phyloP scores from a whole-genome alignment of 2,797 vertebrate species.

The Megaceryle alcyon region DNA sequence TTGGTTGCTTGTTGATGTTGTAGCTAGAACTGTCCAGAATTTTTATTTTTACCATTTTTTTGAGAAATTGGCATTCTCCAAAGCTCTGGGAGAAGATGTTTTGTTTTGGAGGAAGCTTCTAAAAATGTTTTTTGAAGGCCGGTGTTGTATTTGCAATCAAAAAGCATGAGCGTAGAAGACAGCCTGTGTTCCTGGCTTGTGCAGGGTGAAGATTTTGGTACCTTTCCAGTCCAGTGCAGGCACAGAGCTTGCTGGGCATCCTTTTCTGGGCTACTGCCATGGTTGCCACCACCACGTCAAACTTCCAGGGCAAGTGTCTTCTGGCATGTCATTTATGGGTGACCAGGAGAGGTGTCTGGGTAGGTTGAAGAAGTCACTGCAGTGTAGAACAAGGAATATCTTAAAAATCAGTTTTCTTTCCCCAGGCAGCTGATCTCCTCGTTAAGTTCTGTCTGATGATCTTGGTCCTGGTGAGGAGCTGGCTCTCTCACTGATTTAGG shows the following conservation, averaged over 20 bases:
- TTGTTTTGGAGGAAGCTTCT: neutral
- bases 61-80: neutral
- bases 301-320: neutral
- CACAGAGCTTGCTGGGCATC: neutral
- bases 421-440: neutral
- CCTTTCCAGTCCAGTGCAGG: neutral
- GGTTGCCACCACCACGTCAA: neutral
- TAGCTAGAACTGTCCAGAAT: neutral
- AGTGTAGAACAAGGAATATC: neutral
- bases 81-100: neutral
- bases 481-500: neutral
- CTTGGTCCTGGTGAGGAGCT: neutral
- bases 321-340: neutral
- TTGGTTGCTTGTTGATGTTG: neutral
- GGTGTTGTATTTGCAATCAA: neutral
- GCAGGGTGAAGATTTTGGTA: neutral
- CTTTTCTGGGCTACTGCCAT: neutral
- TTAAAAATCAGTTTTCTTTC: neutral
- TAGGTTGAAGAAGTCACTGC: neutral
- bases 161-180: neutral
- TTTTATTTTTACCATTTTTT: neutral
- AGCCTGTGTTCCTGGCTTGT: fast-evolving
- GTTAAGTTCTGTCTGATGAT: neutral
- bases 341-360: neutral
- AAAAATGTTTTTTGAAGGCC: neutral